Evolutionary conservation across 1,140 invertebrate genomes (phyloP), one percentile per base, ranked within the genome.

Genomic region (Centruroides vittatus): DNA sequence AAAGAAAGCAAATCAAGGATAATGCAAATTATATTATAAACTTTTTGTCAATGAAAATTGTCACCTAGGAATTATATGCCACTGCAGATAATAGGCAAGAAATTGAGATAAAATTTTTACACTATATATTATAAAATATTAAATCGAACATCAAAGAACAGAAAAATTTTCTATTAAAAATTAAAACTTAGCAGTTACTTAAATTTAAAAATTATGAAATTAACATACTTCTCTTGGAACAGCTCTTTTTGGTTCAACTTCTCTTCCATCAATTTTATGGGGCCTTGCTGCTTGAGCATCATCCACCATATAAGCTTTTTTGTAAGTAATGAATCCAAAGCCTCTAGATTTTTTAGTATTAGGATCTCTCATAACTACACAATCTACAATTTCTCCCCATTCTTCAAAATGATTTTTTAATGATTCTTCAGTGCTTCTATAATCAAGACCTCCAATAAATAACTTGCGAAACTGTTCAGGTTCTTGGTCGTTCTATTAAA

Each of bases 311-410:
- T 86, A 81, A 41, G 88, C 84, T 68, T 84, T 78, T 12, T 88
- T 88, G 73, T 93, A 98, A 7, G 93, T 98, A 50, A 98, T 93
- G 74, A 98, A 98, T 11, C 94, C 94, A 78, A 98, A 98, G 1
- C 94, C 94, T 67, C 93, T 78, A 3, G 93, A 96, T 58, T 79
- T 76, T 69, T 81, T 80, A 3, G 93, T 95, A 67, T 88, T 85
- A 0, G 92, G 87, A 76, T 98, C 95, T 69, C 92, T 91, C 94
- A 99, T 98, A 0, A 99, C 95, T 23, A 98, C 91, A 49, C 93
- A 91, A 77, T 99, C 95, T 0, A 94, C 88, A 65, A 99, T 91
- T 72, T 94, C 91, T 41, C 96, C 96, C 88, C 88, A 99, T 81
- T 95, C 84, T 70, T 89, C 86, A 78, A 97, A 99, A 77, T 96